These are phyloP conservation scores for Caenorhabditis drosophilae DNA, from an alignment of 2,888 invertebrate genomes.

Conservation along the genomic window DNA sequence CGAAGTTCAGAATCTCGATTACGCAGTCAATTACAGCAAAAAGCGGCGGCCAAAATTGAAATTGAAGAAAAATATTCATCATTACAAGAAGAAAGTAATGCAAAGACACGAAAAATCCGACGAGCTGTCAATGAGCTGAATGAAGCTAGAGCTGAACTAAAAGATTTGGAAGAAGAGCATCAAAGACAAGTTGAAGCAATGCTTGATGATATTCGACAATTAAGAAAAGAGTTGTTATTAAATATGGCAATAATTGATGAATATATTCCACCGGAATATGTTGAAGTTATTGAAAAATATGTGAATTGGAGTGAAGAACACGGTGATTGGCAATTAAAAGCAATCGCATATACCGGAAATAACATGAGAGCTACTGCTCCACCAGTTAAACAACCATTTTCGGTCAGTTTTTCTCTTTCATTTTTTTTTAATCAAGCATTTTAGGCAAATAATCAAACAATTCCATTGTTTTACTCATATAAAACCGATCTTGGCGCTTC, in stretches of 20 bases:
- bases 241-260: slow-evolving; percentile 88
- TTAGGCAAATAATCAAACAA: slow-evolving; percentile 34
- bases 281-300: slow-evolving; percentile 77
- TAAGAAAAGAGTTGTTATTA: slow-evolving; percentile 86
- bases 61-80: slow-evolving; percentile 75
- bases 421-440: too few relatives aligned
- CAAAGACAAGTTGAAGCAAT: slow-evolving; percentile 96
- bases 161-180: slow-evolving; percentile 82
- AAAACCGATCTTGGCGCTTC: slow-evolving; percentile 39
- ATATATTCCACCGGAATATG: slow-evolving; percentile 91
- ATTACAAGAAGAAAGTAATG: slow-evolving; percentile 90
- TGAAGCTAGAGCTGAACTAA: slow-evolving; percentile 43
- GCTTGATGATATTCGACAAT: slow-evolving; percentile 86
- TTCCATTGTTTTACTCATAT: slow-evolving; percentile 47
- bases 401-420: slow-evolving; percentile 15
- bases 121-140: slow-evolving; percentile 38
- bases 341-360: slow-evolving; percentile 97
- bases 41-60: slow-evolving; percentile 36
- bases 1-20: slow-evolving; percentile 36
- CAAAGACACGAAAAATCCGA: slow-evolving; percentile 90
- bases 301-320: slow-evolving; percentile 97
- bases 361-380: slow-evolving; percentile 80
- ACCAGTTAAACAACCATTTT: slow-evolving; percentile 17
- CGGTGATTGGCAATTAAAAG: slow-evolving; percentile 96
- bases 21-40: slow-evolving; percentile 36